Evolutionary conservation across 2,797 vertebrate genomes (phyloP).

Genomic region (Myotis findleyi): DNA sequence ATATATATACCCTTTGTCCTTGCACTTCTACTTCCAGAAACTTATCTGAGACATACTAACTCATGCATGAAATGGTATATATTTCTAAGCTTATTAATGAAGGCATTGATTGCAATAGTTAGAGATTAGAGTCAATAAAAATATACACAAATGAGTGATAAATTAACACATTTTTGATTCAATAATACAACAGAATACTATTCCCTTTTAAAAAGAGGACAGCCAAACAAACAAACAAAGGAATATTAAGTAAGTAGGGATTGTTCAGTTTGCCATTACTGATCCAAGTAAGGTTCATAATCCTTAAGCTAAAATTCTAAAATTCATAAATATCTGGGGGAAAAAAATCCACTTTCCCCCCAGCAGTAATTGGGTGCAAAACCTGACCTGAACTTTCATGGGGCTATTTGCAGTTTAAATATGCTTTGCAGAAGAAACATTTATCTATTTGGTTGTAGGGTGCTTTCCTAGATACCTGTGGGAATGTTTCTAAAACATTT

Average conservation of each 20-base stretch:
- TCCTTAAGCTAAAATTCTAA: slow-evolving; percentile 12
- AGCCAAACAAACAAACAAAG: not conserved
- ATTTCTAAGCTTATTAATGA: not conserved
- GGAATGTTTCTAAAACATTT: not conserved
- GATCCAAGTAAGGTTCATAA: not conserved
- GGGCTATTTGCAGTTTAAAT: not conserved
- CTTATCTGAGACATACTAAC: not conserved
- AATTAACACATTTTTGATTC: not conserved
- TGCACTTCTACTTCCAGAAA: not conserved
- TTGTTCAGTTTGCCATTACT: not conserved
- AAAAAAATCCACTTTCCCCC: not conserved
- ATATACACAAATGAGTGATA: not conserved
- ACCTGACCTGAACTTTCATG: not conserved
- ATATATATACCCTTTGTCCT: not conserved
- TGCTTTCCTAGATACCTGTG: not conserved
- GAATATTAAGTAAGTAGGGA: not conserved
- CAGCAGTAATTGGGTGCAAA: slow-evolving; percentile 17
- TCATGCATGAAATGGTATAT: not conserved
- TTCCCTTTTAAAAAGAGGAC: not conserved
- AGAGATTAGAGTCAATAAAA: not conserved
- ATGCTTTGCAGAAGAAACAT: not conserved
- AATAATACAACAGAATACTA: not conserved
- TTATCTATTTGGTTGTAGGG: not conserved
- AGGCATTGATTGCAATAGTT: not conserved
- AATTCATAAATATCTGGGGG: not conserved